phyloP scores from a whole-genome alignment of 1,140 invertebrate genomes.

The Pentalonia nigronervosa region DNA sequence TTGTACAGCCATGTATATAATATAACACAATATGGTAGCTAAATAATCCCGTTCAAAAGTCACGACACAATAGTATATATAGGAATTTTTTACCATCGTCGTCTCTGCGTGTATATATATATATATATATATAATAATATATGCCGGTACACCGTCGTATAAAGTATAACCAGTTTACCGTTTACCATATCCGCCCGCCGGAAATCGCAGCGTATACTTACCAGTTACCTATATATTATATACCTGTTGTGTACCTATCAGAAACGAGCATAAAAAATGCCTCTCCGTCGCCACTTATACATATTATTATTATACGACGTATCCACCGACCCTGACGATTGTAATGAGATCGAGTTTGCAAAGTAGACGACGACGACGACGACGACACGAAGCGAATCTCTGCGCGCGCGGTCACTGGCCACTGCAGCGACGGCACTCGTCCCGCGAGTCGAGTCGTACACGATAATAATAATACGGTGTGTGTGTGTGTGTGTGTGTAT shows the following conservation, averaged over 20 bases:
- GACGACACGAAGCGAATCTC: constrained; percentile 18
- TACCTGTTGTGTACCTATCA: not conserved
- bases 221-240: not conserved
- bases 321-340: not conserved
- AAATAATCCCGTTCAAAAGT: not conserved
- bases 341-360: constrained; percentile 55
- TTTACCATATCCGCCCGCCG: constrained; percentile 57
- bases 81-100: not conserved
- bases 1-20: not conserved
- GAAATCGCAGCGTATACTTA: constrained; percentile 30
- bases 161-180: constrained; percentile 51
- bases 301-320: not conserved
- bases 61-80: not conserved
- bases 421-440: not conserved
- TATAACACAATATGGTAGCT: not conserved
- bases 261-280: constrained; percentile 32
- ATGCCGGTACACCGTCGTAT: not conserved
- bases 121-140: too few species aligned
- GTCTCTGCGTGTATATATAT: not conserved
- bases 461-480: too few species aligned
- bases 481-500: not conserved
- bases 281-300: not conserved
- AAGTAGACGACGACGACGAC: not conserved
- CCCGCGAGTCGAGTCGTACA: too few species aligned
- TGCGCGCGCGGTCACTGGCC: not conserved